Percentiles rank a stretch among this genome's conserved stretches.
These are phyloP conservation scores for Anomalospiza imberbis DNA, from an alignment of 2,797 vertebrate genomes.

Conservation along the genomic window DNA sequence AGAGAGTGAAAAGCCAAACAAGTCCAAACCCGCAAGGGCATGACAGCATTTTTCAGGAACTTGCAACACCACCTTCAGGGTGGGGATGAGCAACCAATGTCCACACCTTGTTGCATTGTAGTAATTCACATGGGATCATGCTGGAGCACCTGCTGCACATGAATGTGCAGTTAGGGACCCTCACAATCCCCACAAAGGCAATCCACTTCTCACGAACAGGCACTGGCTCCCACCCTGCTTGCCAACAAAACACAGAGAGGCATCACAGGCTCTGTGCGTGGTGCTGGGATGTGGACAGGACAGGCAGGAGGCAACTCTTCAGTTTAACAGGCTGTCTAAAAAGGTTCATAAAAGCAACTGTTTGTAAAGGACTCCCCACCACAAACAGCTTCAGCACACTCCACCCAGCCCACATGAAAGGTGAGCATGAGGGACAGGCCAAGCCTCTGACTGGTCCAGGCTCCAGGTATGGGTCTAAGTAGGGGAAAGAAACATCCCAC, in stretches of 20 bases:
- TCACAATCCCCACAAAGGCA: not conserved
- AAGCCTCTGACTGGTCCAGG: not conserved
- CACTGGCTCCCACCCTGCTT: not conserved
- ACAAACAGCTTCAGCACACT: not conserved
- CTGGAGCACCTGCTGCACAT: not conserved
- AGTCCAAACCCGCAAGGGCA: slow-evolving; percentile 18
- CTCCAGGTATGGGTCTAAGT: not conserved
- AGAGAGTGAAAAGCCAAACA: not conserved
- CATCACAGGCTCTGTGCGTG: accelerated
- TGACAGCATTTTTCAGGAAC: slow-evolving; percentile 43
- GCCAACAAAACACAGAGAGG: not conserved
- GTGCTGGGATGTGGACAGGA: not conserved
- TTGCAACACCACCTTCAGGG: slow-evolving; percentile 42
- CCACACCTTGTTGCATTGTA: slow-evolving; percentile 22
- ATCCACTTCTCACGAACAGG: not conserved
- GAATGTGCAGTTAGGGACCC: not conserved
- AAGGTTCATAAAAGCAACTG: not conserved
- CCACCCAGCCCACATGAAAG: not conserved
- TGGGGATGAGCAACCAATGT: slow-evolving; percentile 24
- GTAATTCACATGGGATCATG: not conserved
- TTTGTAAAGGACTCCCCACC: not conserved
- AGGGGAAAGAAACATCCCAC: not conserved
- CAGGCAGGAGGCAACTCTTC: not conserved
- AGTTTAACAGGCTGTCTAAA: not conserved
- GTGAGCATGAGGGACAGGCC: not conserved